Evolutionary conservation across 1,140 invertebrate genomes (phyloP), one percentile per base, ranked within the genome.

Genomic region (Arion vulgaris): DNA sequence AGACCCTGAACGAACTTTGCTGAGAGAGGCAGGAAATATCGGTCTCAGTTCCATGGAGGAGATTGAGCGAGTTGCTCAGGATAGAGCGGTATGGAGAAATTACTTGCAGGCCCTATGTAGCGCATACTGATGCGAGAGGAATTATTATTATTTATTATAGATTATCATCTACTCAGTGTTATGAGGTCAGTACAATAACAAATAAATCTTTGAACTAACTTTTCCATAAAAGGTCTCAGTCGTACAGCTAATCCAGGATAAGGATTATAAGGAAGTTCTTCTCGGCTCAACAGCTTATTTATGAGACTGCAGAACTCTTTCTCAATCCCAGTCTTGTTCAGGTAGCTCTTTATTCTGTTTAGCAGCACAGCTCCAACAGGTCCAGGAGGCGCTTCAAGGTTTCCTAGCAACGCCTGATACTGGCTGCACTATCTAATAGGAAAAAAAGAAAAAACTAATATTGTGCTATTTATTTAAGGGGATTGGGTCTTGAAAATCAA

Each of bases 221-320:
- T 87, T 72, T 90, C 89, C 82, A 84, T 84, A 73, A 81, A 82
- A 39, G 86, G 86, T 75, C 88, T 82, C 17, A 89, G 81, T 66
- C 87, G 80, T 11, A 80, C 34, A 23, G 87, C 86, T 82, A 89
- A 85, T 0, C 87, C 87, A 38, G 88, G 86, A 49, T 89, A 90
- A 45, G 89, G 89, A 57, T 90, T 90, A 66, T 89, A 90, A 0
- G 89, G 89, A 15, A 90, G 77, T 36, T 85, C 83, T 49, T 81
- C 74, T 49, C 86, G 75, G 38, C 86, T 81, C 23, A 90, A 68
- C 38, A 90, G 74, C 32, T 84, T 53, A 19, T 85, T 83, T 2
- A 89, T 76, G 28, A 88, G 73, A 11, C 83, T 68, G 4, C 41
- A 75, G 53, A 90, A 89, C 66, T 84, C 83, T 19, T 80, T 80